Conservation (phyloP, 2,797 vertebrate genomes). For the Acestrorhynchus altus region DNA sequence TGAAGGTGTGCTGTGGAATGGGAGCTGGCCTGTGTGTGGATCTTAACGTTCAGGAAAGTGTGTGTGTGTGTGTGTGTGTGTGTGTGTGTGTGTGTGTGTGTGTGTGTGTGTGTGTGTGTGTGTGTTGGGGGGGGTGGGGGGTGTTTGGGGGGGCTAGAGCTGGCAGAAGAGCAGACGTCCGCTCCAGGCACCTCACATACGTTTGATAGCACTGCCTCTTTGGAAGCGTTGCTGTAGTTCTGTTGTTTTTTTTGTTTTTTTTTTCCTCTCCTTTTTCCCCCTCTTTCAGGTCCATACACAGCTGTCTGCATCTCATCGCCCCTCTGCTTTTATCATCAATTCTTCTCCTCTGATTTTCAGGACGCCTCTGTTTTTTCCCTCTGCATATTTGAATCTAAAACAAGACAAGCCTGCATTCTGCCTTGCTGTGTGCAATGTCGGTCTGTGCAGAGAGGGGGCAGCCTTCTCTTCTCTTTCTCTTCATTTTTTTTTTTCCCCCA, state of each 20-base stretch:
- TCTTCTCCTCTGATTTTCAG: slow-evolving; percentile 85
- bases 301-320: slow-evolving; percentile 88
- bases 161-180: slow-evolving; percentile 90
- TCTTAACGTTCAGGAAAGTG: slow-evolving; percentile 25
- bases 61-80: neutral
- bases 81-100: neutral
- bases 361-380: slow-evolving; percentile 50
- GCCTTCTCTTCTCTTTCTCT: slow-evolving; percentile 79
- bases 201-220: slow-evolving; percentile 87
- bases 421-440: slow-evolving; percentile 73
- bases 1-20: slow-evolving; percentile 45
- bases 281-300: slow-evolving; percentile 66
- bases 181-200: slow-evolving; percentile 77
- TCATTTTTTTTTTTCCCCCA: slow-evolving; percentile 19
- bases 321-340: slow-evolving; percentile 88
- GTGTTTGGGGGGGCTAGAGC: slow-evolving; percentile 65
- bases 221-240: slow-evolving; percentile 62
- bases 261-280: slow-evolving; percentile 44
- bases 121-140: neutral
- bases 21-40: slow-evolving; percentile 34
- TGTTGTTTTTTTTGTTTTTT: slow-evolving; percentile 32
- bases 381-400: slow-evolving; percentile 81
- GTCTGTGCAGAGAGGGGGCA: slow-evolving; percentile 94
- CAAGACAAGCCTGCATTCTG: slow-evolving; percentile 78
- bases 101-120: neutral